phyloP scores from a whole-genome alignment of 1,140 invertebrate genomes.

The Meloidogyne chitwoodi region DNA sequence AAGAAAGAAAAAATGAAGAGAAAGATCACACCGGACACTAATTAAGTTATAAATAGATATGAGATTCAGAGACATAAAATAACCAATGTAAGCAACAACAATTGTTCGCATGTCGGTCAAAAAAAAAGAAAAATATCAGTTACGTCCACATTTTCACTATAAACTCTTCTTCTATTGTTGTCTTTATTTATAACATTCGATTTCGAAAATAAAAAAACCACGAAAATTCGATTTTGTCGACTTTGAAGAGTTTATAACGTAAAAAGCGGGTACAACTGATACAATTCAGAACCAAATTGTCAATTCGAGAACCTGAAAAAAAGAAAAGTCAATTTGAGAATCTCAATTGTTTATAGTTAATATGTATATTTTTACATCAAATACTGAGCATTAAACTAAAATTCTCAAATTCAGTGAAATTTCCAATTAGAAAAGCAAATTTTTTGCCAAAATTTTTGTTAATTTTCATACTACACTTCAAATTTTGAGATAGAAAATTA shows the following conservation, averaged over 20 bases:
- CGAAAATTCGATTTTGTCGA: no score
- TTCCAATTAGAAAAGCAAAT: neutral
- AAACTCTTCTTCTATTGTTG: no score
- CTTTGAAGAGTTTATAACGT: no score
- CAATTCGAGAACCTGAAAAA: constrained; percentile 48
- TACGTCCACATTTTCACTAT: no score
- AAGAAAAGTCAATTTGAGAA: constrained; percentile 6
- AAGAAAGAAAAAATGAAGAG: constrained; percentile 54
- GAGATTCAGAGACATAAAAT: neutral
- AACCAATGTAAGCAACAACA: constrained; percentile 47
- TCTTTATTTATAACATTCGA: no score
- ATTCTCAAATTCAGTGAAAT: no score
- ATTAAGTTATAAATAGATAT: neutral
- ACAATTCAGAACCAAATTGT: constrained; percentile 13
- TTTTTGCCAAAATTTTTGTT: neutral
- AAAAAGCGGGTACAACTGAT: no score
- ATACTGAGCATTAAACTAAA: no score
- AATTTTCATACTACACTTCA: neutral
- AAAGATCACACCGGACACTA: constrained; percentile 51
- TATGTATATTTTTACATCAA: no score
- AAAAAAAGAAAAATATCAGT: no score
- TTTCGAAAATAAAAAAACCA: no score
- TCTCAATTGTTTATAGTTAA: neutral
- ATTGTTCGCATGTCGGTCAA: constrained; percentile 45
- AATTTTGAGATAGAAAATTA: neutral